Evolutionary conservation across 2,113 vertebrate genomes (phyloP).

Genomic region (Hiodon alosoides): DNA sequence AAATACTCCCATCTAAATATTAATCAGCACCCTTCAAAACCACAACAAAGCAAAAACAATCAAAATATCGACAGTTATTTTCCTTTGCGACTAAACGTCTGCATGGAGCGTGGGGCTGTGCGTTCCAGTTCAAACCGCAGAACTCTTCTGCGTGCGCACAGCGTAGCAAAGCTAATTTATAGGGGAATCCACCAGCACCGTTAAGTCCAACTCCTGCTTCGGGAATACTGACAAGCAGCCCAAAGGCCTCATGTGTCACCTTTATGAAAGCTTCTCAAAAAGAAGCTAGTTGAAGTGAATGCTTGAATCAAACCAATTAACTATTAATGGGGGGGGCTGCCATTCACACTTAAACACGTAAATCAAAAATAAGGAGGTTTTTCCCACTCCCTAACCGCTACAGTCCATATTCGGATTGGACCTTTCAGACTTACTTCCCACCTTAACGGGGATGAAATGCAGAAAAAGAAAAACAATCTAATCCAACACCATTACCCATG

Average conservation of each 20-base stretch:
- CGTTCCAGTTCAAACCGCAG: constrained; percentile 25
- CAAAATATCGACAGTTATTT: constrained; percentile 25
- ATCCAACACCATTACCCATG: too few relatives aligned
- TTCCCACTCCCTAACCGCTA: too few relatives aligned
- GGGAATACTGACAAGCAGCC: too few relatives aligned
- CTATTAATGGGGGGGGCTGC: too few relatives aligned
- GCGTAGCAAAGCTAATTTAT: constrained; percentile 26
- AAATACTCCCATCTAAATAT: constrained; percentile 44
- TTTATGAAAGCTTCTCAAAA: too few relatives aligned
- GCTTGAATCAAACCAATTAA: too few relatives aligned
- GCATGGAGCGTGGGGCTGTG: constrained; percentile 9
- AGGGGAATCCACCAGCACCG: constrained; percentile 22
- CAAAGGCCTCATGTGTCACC: too few relatives aligned
- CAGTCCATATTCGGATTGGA: too few relatives aligned
- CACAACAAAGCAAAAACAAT: constrained; percentile 28
- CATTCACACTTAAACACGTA: background rate
- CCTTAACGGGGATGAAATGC: constrained; percentile 10
- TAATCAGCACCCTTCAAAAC: constrained; percentile 41
- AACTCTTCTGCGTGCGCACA: constrained; percentile 3
- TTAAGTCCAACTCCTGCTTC: background rate
- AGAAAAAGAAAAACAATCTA: constrained; percentile 1
- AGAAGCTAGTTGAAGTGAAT: too few relatives aligned
- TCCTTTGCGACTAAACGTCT: constrained; percentile 24
- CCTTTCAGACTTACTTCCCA: too few relatives aligned
- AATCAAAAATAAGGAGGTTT: background rate